phyloP scores from a whole-genome alignment of 92 coral and sea anemone species.

The Diadumene lineata region DNA sequence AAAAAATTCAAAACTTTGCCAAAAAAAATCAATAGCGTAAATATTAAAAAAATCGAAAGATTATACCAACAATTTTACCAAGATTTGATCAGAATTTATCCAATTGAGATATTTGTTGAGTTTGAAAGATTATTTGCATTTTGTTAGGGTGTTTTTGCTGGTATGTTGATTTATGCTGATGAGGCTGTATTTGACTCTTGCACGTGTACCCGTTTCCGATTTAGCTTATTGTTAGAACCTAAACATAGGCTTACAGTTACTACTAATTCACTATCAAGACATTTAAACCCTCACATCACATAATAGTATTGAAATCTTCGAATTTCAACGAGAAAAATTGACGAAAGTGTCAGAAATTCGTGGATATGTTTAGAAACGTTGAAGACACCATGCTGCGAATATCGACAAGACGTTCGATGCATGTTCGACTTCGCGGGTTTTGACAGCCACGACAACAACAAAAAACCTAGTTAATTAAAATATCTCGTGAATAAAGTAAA shows the following conservation, averaged over 20 bases:
- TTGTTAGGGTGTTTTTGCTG: not conserved
- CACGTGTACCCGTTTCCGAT: conserved; percentile 43
- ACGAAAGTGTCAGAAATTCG: not conserved
- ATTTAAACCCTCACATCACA: not conserved
- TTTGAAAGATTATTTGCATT: not conserved
- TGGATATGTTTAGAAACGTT: too few relatives aligned
- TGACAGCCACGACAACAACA: conserved; percentile 14
- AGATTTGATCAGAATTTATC: too few relatives aligned
- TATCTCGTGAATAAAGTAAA: conserved; percentile 3
- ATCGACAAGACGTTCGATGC: not conserved
- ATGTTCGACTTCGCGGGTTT: conserved; percentile 45
- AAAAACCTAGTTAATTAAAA: conserved; percentile 13
- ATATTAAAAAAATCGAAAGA: not conserved
- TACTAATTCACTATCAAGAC: not conserved
- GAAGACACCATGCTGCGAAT: conserved; percentile 3
- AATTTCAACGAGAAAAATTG: not conserved
- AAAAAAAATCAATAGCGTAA: not conserved
- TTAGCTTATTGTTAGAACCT: conserved; percentile 10
- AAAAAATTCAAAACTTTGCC: not conserved
- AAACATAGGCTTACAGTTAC: not conserved
- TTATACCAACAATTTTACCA: not conserved
- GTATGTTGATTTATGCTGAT: conserved; percentile 39
- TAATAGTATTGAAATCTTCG: not conserved
- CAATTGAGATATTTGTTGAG: not conserved
- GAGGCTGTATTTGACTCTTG: conserved; percentile 13